These are phyloP conservation scores for Diadophis punctatus DNA, from an alignment of 2,113 vertebrate species.

Conservation along the genomic window DNA sequence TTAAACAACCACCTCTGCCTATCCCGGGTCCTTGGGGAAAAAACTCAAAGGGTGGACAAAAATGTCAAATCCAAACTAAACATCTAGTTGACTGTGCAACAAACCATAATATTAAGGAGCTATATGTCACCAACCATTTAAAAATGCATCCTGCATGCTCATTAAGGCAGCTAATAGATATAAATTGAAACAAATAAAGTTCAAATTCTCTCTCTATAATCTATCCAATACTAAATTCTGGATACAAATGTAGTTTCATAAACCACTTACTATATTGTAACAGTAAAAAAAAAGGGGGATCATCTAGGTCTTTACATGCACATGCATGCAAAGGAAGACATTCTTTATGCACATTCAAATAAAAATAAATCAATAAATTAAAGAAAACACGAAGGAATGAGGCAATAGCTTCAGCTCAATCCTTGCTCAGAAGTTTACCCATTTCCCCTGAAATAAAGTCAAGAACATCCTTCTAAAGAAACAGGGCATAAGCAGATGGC, in stretches of 20 bases:
- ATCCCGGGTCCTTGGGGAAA: too few relatives aligned
- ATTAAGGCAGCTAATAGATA: not conserved
- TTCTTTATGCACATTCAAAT: not conserved
- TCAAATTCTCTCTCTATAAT: not conserved
- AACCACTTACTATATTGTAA: not conserved
- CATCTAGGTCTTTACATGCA: not conserved
- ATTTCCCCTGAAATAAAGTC: not conserved
- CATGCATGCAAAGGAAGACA: not conserved
- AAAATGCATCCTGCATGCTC: not conserved
- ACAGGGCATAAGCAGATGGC: not conserved
- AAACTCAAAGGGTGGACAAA: too few relatives aligned
- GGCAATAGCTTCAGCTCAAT: not conserved
- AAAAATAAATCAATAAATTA: not conserved
- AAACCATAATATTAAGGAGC: not conserved
- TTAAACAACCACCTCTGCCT: too few relatives aligned
- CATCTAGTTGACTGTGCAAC: not conserved
- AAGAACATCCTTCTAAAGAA: not conserved
- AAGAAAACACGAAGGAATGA: not conserved
- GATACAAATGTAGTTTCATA: not conserved
- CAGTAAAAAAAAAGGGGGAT: not conserved
- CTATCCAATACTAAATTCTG: not conserved
- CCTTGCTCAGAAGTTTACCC: not conserved
- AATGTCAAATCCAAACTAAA: too few relatives aligned
- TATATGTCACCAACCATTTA: not conserved
- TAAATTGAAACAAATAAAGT: not conserved